Evolutionary conservation across 2,888 invertebrate species (phyloP).

Genomic region (Spisula subtruncata): DNA sequence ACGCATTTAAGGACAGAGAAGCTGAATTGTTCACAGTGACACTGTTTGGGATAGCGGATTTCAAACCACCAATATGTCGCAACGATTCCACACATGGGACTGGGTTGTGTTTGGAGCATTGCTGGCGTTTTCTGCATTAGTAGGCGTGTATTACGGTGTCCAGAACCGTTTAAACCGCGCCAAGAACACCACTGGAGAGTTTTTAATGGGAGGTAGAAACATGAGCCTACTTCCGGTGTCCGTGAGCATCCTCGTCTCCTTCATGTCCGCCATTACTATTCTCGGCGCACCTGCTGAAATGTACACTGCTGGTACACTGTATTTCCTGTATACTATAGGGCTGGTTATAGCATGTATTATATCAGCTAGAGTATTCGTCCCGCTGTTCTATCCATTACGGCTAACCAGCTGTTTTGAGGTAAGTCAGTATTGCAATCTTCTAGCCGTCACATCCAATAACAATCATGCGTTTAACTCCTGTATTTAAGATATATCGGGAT

Average conservation of each 20-base stretch:
- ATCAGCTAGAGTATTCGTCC: conserved; percentile 76
- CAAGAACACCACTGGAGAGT: conserved; percentile 78
- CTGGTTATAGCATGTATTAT: conserved; percentile 73
- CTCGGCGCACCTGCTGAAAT: conserved; percentile 85
- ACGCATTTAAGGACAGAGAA: too few relatives aligned
- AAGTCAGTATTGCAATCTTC: conserved; percentile 32
- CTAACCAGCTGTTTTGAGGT: conserved; percentile 82
- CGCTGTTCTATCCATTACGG: conserved; percentile 79
- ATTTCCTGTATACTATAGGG: conserved; percentile 75
- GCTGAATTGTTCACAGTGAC: too few relatives aligned
- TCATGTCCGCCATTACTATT: conserved; percentile 86
- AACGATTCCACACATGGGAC: conserved; percentile 77
- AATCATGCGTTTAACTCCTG: not conserved
- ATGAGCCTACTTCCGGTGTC: conserved; percentile 83
- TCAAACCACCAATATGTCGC: too few relatives aligned
- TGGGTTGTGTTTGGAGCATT: conserved; percentile 81
- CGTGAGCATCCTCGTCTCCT: conserved; percentile 84
- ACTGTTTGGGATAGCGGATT: too few relatives aligned
- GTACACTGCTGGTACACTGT: conserved; percentile 83
- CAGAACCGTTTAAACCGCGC: conserved; percentile 62
- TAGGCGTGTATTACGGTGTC: conserved; percentile 82
- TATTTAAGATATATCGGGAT: too few relatives aligned
- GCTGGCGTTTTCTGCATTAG: conserved; percentile 79
- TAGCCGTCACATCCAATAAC: not conserved
- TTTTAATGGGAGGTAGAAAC: conserved; percentile 82